Percentiles rank a stretch among this genome's conserved stretches.
These are phyloP conservation scores for Glossosoma conforme DNA, from an alignment of 1,140 invertebrate species.

Conservation along the genomic window DNA sequence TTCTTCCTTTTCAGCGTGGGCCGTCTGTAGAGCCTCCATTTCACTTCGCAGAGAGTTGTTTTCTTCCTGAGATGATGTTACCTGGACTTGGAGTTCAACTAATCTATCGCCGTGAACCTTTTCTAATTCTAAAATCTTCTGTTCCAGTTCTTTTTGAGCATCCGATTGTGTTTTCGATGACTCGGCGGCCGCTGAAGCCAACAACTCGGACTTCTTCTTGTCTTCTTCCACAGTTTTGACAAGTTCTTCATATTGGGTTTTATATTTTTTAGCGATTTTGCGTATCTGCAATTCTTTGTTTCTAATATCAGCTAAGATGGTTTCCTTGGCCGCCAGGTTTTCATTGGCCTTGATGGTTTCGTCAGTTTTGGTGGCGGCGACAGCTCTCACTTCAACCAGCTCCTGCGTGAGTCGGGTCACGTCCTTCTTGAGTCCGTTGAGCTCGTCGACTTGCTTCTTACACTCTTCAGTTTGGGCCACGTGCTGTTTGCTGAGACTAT, in stretches of 20 bases:
- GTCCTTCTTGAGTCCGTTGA: conserved; percentile 44
- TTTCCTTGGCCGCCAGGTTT: conserved; percentile 64
- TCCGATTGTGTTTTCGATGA: conserved; percentile 40
- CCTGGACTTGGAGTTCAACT: conserved; percentile 58
- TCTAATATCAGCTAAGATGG: conserved; percentile 63
- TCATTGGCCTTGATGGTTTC: conserved; percentile 61
- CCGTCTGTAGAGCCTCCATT: conserved; percentile 61
- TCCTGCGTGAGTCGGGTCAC: conserved; percentile 52
- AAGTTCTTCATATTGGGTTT: conserved; percentile 75
- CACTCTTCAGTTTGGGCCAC: conserved; percentile 48
- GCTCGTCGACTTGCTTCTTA: conserved; percentile 51
- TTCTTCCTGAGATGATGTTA: conserved; percentile 55
- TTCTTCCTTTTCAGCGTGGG: conserved; percentile 63
- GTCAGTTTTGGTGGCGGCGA: conserved; percentile 54
- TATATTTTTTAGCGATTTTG: conserved; percentile 90
- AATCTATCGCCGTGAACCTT: conserved; percentile 48
- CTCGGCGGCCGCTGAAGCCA: conserved; percentile 39
- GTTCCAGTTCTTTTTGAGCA: conserved; percentile 38
- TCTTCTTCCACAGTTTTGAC: conserved; percentile 60
- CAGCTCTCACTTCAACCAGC: conserved; percentile 50
- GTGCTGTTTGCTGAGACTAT: conserved; percentile 52
- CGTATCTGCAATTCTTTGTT: conserved; percentile 79
- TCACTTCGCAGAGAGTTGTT: conserved; percentile 65
- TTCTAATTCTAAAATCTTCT: conserved; percentile 40
- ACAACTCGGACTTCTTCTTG: conserved; percentile 50